Percentiles rank a stretch among this genome's conserved stretches.
Evolutionary conservation across 2,113 vertebrate species (phyloP).

Genomic region (Chinchilla lanigera): DNA sequence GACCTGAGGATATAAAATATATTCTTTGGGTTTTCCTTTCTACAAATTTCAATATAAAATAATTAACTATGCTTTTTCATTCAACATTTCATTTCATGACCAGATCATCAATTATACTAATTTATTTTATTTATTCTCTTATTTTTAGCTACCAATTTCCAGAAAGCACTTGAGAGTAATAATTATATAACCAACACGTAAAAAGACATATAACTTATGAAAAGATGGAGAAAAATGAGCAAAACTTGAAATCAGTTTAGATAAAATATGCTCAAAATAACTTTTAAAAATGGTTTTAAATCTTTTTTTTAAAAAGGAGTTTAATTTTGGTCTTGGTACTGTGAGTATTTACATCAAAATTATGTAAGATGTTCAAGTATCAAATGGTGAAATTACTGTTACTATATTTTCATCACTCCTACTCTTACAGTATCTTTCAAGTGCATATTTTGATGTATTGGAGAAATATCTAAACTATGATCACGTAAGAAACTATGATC

Average conservation of each 20-base stretch:
- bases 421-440: neutral
- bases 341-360: conserved; percentile 14
- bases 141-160: neutral
- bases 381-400: neutral
- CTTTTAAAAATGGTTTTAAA: conserved; percentile 22
- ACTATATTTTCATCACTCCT: neutral
- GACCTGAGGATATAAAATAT: conserved; percentile 10
- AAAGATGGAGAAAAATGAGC: neutral
- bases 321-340: neutral
- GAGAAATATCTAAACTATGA: neutral
- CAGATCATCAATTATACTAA: neutral
- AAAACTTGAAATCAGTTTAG: conserved; percentile 28
- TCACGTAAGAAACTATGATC: neutral
- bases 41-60: conserved; percentile 55
- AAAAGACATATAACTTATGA: neutral
- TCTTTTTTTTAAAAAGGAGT: neutral
- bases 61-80: neutral
- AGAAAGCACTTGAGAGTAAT: neutral
- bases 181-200: conserved; percentile 35
- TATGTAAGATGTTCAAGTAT: conserved; percentile 1
- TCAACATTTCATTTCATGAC: neutral
- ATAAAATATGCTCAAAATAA: neutral
- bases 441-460: neutral
- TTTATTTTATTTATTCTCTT: neutral
- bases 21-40: neutral